These are phyloP conservation scores for Elaphurus davidianus DNA, from an alignment of 2,113 vertebrate genomes.

Conservation along the genomic window DNA sequence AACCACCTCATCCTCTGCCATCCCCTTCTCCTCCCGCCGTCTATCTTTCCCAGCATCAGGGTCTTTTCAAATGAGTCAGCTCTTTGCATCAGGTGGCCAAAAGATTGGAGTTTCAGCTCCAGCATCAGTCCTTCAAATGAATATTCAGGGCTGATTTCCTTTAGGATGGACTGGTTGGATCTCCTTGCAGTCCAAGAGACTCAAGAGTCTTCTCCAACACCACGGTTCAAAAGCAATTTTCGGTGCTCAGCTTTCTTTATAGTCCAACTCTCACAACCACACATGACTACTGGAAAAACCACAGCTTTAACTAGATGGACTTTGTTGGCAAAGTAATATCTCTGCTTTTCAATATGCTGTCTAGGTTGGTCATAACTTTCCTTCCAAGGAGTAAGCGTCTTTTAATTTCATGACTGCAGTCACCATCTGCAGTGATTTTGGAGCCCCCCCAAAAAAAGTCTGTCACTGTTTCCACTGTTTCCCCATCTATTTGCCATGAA, in stretches of 20 bases:
- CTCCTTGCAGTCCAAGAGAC: background rate
- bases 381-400: background rate
- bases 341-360: background rate
- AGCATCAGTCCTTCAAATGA: background rate
- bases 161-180: background rate
- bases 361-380: background rate
- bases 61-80: background rate
- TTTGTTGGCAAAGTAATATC: background rate
- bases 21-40: rapidly evolving
- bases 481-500: background rate
- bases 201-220: background rate
- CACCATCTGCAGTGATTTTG: background rate
- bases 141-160: background rate
- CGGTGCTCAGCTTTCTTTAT: background rate
- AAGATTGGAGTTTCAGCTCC: background rate
- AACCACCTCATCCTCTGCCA: background rate
- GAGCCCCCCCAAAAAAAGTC: background rate
- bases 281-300: background rate
- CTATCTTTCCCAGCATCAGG: background rate
- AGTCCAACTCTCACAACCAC: background rate
- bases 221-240: background rate
- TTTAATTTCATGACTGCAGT: background rate
- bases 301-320: background rate
- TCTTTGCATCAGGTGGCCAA: background rate
- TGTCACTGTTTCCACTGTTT: background rate